Evolutionary conservation across 2,113 vertebrate genomes (phyloP).

Genomic region (Plotosus lineatus): DNA sequence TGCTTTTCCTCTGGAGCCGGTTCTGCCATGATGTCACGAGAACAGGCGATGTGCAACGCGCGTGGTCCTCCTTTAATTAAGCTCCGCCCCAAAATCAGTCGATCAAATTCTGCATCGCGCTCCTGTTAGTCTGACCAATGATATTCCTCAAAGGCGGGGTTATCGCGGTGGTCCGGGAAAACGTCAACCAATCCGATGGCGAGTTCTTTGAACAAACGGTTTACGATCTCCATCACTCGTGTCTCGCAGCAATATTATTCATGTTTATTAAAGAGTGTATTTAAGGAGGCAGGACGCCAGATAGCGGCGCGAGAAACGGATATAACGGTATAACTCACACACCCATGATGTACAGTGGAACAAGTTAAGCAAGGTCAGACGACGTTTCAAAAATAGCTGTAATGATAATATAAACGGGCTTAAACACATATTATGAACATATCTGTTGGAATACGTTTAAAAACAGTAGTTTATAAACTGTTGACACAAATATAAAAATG

Average conservation of each 20-base stretch:
- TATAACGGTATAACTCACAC: slow-evolving; percentile 44
- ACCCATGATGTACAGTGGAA: slow-evolving; percentile 6
- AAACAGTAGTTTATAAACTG: neutral
- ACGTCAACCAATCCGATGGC: slow-evolving; percentile 63
- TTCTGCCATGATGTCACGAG: slow-evolving; percentile 5
- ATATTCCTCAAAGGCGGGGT: slow-evolving; percentile 53
- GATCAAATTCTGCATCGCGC: slow-evolving; percentile 74
- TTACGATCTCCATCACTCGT: slow-evolving; percentile 59
- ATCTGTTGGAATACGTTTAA: neutral
- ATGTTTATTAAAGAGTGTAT: slow-evolving; percentile 51
- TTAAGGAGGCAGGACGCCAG: slow-evolving; percentile 63
- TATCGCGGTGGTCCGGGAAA: slow-evolving; percentile 72
- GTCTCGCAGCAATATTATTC: slow-evolving; percentile 59
- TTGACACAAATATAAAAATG: no score
- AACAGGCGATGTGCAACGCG: slow-evolving; percentile 11
- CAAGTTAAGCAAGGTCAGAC: neutral
- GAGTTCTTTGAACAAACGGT: slow-evolving; percentile 55
- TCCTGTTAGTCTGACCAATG: slow-evolving; percentile 67
- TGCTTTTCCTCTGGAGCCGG: neutral
- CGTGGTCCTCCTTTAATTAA: slow-evolving; percentile 63
- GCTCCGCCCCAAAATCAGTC: slow-evolving; percentile 79
- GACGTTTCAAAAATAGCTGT: neutral
- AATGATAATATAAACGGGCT: neutral
- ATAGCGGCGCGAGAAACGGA: slow-evolving; percentile 33
- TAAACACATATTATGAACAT: neutral